A percentile compares a stretch with the other conserved stretches of the same genome.
These are phyloP conservation scores for Tauraco hartlaubi DNA, from an alignment of 2,797 vertebrate genomes.

Conservation along the genomic window DNA sequence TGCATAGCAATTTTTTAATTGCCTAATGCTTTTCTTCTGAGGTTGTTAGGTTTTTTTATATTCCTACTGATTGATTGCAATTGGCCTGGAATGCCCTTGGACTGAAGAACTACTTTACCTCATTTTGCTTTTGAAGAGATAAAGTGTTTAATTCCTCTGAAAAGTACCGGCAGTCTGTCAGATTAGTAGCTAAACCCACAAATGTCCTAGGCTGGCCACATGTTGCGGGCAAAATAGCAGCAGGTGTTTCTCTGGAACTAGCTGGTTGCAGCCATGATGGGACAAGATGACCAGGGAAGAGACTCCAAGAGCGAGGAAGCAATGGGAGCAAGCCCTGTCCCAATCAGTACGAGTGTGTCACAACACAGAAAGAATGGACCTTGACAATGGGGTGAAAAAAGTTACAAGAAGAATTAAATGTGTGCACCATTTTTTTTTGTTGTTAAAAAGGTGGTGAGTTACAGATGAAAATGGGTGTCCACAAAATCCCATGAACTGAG, in stretches of 20 bases:
- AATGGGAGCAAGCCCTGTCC: background rate
- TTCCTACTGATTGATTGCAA: background rate
- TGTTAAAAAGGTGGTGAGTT: background rate
- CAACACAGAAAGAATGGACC: background rate
- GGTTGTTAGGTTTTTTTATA: background rate
- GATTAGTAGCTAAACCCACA: background rate
- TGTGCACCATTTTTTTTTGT: background rate
- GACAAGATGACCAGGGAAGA: background rate
- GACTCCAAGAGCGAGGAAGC: background rate
- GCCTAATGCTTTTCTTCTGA: background rate
- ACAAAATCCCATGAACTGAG: background rate
- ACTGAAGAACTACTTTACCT: background rate
- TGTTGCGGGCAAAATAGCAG: background rate
- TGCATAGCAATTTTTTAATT: background rate
- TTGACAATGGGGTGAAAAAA: background rate
- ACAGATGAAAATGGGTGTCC: background rate
- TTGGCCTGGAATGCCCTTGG: background rate
- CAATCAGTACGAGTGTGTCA: rapidly evolving
- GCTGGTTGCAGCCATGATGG: background rate
- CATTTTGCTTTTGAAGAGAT: background rate
- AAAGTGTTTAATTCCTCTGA: background rate
- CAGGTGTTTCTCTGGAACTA: background rate
- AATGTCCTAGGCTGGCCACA: background rate
- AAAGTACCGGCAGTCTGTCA: background rate
- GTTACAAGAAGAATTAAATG: background rate